Evolutionary conservation across 2,113 vertebrate genomes (phyloP).

Genomic region (Nesoenas mayeri): DNA sequence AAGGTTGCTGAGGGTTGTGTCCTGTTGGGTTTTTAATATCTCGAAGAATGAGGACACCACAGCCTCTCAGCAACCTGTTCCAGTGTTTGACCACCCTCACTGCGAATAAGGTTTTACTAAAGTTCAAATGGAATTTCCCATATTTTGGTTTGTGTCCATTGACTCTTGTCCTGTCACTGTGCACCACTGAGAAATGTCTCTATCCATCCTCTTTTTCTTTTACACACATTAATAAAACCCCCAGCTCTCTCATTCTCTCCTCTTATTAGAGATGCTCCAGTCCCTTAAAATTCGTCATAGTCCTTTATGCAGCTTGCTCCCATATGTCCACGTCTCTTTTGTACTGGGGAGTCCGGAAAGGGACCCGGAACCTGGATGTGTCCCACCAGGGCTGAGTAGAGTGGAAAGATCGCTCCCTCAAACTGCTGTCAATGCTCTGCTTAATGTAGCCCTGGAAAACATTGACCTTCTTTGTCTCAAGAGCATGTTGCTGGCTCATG

Average conservation of each 20-base stretch:
- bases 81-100: not conserved
- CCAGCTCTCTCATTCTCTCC: not conserved
- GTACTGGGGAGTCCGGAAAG: no score
- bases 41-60: not conserved
- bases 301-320: not conserved
- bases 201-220: not conserved
- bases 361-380: no score
- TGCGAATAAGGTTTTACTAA: not conserved
- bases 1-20: not conserved
- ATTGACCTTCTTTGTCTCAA: not conserved
- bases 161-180: not conserved
- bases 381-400: no score
- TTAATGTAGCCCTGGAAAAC: no score
- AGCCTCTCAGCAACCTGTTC: not conserved
- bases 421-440: no score
- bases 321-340: no score
- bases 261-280: not conserved
- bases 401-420: no score
- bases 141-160: not conserved
- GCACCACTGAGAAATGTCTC: not conserved
- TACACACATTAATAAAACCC: not conserved
- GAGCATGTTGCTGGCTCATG: not conserved
- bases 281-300: not conserved
- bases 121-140: not conserved
- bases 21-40: not conserved